Conservation (phyloP, 2,113 vertebrate species). For the Morone saxatilis region DNA sequence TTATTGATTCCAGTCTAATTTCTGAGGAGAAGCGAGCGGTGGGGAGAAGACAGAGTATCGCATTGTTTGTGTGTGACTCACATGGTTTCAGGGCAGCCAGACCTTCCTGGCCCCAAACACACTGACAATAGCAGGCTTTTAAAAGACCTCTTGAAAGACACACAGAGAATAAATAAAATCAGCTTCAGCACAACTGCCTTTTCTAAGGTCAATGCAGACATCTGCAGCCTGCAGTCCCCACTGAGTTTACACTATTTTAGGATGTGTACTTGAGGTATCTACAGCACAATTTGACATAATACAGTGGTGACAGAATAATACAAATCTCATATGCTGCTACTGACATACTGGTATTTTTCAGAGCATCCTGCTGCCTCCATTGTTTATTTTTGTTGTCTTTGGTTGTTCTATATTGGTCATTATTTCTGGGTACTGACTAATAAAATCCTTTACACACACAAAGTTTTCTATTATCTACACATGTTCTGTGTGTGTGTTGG, state of each 20-base stretch:
- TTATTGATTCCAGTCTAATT: constrained; percentile 58
- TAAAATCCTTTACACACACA: too few species aligned
- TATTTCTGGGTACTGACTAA: background rate
- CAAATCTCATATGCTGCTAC: background rate
- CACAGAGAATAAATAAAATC: constrained; percentile 47
- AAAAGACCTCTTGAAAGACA: constrained; percentile 41
- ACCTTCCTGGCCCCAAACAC: constrained; percentile 32
- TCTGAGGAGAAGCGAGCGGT: constrained; percentile 21
- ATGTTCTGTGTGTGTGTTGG: too few species aligned
- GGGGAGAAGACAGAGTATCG: constrained; percentile 67
- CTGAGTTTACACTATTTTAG: constrained; percentile 8
- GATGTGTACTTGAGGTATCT: background rate
- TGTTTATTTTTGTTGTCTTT: background rate
- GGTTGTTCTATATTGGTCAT: background rate
- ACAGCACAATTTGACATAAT: background rate
- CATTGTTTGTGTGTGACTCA: constrained; percentile 72
- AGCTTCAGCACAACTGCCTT: constrained; percentile 25
- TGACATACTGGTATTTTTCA: background rate
- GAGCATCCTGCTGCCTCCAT: background rate
- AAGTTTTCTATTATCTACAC: too few species aligned
- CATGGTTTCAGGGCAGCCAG: constrained; percentile 60
- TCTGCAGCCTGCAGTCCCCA: constrained; percentile 29
- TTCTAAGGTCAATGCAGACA: constrained; percentile 46
- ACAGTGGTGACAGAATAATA: background rate
- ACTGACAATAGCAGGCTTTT: constrained; percentile 64